A percentile compares a stretch with the other conserved stretches of the same genome.
phyloP scores from a whole-genome alignment of 1,140 invertebrate species.

The Archegozetes longisetosus region DNA sequence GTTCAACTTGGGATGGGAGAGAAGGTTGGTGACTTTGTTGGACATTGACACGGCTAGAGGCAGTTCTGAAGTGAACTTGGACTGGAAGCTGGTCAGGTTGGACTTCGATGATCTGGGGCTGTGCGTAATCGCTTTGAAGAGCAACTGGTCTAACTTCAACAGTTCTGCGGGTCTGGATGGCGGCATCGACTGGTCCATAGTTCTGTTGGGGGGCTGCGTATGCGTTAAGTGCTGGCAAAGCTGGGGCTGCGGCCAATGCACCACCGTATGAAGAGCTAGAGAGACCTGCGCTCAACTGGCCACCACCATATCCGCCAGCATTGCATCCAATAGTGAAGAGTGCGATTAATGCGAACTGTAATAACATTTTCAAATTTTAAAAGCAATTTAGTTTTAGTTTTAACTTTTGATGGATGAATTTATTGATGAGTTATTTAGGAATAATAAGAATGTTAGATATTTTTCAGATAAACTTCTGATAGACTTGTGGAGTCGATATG shows the following conservation, averaged over 20 bases:
- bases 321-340: background rate
- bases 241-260: background rate
- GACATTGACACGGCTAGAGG: constrained; percentile 12
- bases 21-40: constrained; percentile 6
- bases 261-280: background rate
- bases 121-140: background rate
- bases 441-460: too few relatives aligned
- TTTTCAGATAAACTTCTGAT: too few relatives aligned
- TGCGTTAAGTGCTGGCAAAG: too few relatives aligned
- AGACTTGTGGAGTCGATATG: too few relatives aligned
- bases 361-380: too few relatives aligned
- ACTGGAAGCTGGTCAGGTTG: constrained; percentile 10
- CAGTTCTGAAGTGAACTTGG: constrained; percentile 14
- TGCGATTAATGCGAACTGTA: background rate
- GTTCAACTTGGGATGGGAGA: constrained; percentile 7
- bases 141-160: constrained; percentile 9
- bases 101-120: constrained; percentile 10
- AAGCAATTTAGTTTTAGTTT: too few relatives aligned
- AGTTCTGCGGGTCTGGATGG: constrained; percentile 1
- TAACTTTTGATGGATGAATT: too few relatives aligned
- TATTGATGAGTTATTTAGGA: too few relatives aligned
- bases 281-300: background rate
- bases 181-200: constrained; percentile 4
- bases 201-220: too few relatives aligned
- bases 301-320: background rate